phyloP scores from a whole-genome alignment of 2,797 vertebrate genomes.

The Clarias fuscus region DNA sequence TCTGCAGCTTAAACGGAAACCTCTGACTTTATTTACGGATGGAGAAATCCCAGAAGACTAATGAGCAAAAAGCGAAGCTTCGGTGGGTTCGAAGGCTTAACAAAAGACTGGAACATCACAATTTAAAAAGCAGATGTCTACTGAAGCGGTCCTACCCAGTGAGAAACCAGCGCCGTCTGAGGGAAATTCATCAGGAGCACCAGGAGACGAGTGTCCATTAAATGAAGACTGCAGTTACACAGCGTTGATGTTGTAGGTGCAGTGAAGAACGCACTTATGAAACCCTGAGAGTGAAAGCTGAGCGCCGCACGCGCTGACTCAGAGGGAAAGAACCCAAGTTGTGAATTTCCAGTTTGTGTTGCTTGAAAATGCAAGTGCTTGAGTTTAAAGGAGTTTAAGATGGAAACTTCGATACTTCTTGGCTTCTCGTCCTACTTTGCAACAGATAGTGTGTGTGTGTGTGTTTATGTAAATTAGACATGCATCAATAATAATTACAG shows the following conservation, averaged over 20 bases:
- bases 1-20: not conserved
- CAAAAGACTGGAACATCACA: no score
- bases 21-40: no score
- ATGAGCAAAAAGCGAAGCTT: no score
- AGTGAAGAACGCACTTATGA: not conserved
- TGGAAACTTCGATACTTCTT: not conserved
- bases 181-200: not conserved
- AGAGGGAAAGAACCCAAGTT: conserved; percentile 21
- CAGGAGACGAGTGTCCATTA: not conserved
- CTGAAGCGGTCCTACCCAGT: not conserved
- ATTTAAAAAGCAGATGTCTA: no score
- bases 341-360: conserved; percentile 61
- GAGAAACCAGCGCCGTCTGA: not conserved
- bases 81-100: no score
- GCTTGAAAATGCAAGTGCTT: not conserved
- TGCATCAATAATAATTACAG: not conserved
- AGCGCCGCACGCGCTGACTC: not conserved
- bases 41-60: no score
- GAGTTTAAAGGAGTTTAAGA: not conserved
- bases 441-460: not conserved
- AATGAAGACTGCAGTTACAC: not conserved
- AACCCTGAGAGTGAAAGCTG: not conserved
- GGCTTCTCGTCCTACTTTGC: not conserved
- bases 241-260: not conserved
- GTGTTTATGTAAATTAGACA: not conserved